Base-by-base conservation (phyloP, 1,140 invertebrate genomes). In the Kradibia gibbosae region DNA sequence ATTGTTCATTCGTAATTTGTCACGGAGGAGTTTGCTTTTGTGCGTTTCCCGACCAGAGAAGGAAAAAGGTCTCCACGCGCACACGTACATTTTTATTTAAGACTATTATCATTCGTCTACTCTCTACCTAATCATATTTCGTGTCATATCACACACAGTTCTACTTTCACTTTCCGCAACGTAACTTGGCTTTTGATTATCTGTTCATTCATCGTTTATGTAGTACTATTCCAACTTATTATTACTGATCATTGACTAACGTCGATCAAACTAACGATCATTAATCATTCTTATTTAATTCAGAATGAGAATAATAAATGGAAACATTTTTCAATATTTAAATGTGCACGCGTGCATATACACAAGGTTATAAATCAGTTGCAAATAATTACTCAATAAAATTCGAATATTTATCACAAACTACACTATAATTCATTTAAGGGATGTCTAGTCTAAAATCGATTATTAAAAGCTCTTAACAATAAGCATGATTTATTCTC, bases 1-100 rank as follows among this genome's bases (percentile, higher is more conserved):
- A 80, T 84, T 81, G 65, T 84, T 79, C 83, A 83, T 78, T 80
- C 83, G 80, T 76, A 78, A 81, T 84, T 85, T 79, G 83, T 83
- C 82, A 78, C 80, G 80, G 81, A 57, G 74, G 22, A 77, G 67
- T 82, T 78, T 70, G 72, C 70, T 71, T 81, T 81, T 57, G 72
- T 81, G 80, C 77, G 80, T 81, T 81, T 81, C 72, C 42, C 70
- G 70, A 75, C 48, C 65, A 39, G 71, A 80, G 39, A 73, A 71
- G 50, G 36, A 79, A 42, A 45, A 70, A 77, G 74, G 45, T n/a
- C n/a, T n/a, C n/a, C n/a, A n/a, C n/a, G n/a, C n/a, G n/a, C n/a
- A n/a, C n/a, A n/a, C n/a, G n/a, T n/a, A n/a, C 28, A n/a, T 1
- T 45, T 45, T 67, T 28, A 10, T 39, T 67, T 34, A 39, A 36